Evolutionary conservation across 1,140 invertebrate species (phyloP), one percentile per base, ranked within the genome.

Genomic region (Phenacoccus solenopsis): DNA sequence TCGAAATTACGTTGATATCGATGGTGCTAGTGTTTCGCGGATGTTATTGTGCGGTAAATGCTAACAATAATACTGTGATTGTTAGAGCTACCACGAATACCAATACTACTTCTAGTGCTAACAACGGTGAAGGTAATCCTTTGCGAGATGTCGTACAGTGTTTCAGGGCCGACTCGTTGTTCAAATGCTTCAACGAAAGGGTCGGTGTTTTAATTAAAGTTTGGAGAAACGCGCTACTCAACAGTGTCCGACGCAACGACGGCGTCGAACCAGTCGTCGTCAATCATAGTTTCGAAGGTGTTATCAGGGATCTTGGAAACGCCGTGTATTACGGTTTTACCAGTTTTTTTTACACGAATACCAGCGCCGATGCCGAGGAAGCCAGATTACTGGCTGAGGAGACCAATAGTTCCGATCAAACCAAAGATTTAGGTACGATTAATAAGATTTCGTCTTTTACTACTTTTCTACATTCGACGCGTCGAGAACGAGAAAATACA

Each of bases 21-120:
- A 64, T 64, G 59, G 59, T 64, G 10, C 25, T 64, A 27, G 25
- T 64, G 59, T 64, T 64, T 64, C 59, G 59, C 22, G 59, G 59
- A 25, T 64, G 59, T 64, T 64, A 64, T 27, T 24, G 59, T 64
- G 59, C 59, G 59, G 59, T 64, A 27, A 64, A 64, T 64, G 9
- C 32, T 38, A 64, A 64, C 59, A 25, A 64, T 27, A 64, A 64
- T 27, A 64, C 59, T 10, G 21, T 27, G 25, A 27, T 64, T 25
- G 22, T 27, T 64, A 27, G 59, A 24, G 59, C 59, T 24, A 9
- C 59, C 20, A 64, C 10, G 12, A 64, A 20, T 1, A 64, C 59
- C 59, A 27, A 22, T 25, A 22, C 59, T 4, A 27, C 22, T 27
- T 13, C 10, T 27, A 22, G 4, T 4, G n/a, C 16, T 4, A 22